Conservation (phyloP, 2,888 invertebrate species). For the Cosmopolites sordidus region DNA sequence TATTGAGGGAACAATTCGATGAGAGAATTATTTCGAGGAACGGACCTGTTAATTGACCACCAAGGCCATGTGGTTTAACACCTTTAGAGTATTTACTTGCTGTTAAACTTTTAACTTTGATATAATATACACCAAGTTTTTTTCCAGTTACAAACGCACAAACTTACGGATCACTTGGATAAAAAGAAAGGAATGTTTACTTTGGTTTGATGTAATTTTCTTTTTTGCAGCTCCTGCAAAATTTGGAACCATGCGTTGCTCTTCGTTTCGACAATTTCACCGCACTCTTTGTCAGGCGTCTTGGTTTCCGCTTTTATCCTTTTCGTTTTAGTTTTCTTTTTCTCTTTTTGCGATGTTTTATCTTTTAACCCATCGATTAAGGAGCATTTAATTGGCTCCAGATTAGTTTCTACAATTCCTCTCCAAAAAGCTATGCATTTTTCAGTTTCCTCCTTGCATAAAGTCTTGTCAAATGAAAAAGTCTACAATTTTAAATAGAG, state of each 20-base stretch:
- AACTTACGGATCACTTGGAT: too few species aligned
- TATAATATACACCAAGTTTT: too few species aligned
- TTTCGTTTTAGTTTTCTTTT: constrained; percentile 3
- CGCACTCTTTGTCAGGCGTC: constrained; percentile 2
- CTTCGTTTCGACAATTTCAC: constrained; percentile 2
- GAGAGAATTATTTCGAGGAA: too few species aligned
- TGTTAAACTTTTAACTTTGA: too few species aligned
- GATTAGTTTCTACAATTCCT: constrained; percentile 35
- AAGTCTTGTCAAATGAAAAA: constrained; percentile 33
- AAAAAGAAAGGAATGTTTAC: too few species aligned
- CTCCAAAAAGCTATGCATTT: constrained; percentile 39
- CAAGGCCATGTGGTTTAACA: too few species aligned
- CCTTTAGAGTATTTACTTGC: too few species aligned
- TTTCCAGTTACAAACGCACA: too few species aligned
- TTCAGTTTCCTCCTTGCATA: constrained; percentile 34
- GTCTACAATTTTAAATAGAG: too few species aligned
- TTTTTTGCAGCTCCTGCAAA: constrained; percentile 32
- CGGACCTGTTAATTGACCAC: too few species aligned
- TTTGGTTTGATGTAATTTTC: constrained; percentile 29
- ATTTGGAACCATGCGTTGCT: constrained; percentile 29
- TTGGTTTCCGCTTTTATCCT: constrained; percentile 11
- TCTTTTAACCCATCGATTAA: constrained; percentile 28
- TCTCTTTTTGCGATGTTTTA: neutral
- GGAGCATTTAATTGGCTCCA: constrained; percentile 36
- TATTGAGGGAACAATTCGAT: too few species aligned